Conservation (phyloP, 2,113 vertebrate genomes). For the Perca flavescens region DNA sequence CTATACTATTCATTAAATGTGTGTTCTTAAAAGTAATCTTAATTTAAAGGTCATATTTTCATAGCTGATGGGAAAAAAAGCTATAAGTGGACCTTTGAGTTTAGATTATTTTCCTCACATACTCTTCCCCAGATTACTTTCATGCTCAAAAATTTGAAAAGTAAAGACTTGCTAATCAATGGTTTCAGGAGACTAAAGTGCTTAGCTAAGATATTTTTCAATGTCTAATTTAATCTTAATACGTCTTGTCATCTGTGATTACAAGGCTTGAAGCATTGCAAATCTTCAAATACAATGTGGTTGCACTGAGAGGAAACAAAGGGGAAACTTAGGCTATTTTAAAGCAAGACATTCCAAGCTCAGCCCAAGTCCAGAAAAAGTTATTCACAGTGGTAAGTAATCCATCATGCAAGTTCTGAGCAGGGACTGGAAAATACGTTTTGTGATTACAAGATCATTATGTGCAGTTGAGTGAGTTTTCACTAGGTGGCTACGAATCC, state of each 20-base stretch:
- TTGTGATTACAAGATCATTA: neutral
- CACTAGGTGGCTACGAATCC: constrained; percentile 44
- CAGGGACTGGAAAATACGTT: constrained; percentile 16
- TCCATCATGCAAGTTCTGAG: constrained; percentile 18
- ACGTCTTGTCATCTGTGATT: neutral
- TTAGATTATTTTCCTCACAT: neutral
- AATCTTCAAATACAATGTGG: neutral
- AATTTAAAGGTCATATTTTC: neutral
- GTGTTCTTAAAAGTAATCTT: neutral
- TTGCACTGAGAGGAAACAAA: neutral
- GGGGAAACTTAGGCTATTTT: neutral
- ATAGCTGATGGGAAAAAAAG: neutral
- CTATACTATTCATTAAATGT: neutral
- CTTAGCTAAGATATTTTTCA: neutral
- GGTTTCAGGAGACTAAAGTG: neutral
- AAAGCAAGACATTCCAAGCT: neutral
- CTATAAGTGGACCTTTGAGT: neutral
- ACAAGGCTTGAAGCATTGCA: neutral
- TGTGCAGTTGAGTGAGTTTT: constrained; percentile 7
- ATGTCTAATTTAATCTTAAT: neutral
- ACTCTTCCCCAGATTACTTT: neutral
- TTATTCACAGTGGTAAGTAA: constrained; percentile 4
- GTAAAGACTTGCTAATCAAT: neutral
- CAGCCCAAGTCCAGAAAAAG: neutral
- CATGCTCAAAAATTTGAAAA: neutral